These are phyloP conservation scores for Carpatolechia fugitivella DNA, from an alignment of 2,888 invertebrate genomes.

Conservation along the genomic window DNA sequence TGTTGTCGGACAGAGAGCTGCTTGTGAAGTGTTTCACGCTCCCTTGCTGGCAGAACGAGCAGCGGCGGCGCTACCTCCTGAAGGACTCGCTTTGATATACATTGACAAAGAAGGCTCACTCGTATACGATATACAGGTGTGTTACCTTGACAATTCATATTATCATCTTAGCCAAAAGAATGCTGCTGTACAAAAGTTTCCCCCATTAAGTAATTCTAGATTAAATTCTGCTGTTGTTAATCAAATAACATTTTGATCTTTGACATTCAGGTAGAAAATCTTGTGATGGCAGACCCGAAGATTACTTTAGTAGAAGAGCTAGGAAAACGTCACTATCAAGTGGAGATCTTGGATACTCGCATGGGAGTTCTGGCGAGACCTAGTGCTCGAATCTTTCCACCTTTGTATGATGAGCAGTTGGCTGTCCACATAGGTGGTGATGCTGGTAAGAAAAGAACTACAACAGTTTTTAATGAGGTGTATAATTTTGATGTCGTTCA, in stretches of 20 bases:
- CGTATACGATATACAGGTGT: slow-evolving; percentile 85
- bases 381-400: slow-evolving; percentile 89
- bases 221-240: no score
- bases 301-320: slow-evolving; percentile 86
- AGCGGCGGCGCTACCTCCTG: slow-evolving; percentile 69
- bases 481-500: not conserved
- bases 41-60: slow-evolving; percentile 78
- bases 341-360: slow-evolving; percentile 84
- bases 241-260: no score
- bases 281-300: slow-evolving; percentile 80
- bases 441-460: slow-evolving; percentile 40
- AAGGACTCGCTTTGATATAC: slow-evolving; percentile 88
- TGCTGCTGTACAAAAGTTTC: no score
- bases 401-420: slow-evolving; percentile 89
- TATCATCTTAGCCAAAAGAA: no score
- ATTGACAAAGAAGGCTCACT: slow-evolving; percentile 88
- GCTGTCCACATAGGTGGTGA: slow-evolving; percentile 84
- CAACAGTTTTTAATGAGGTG: not conserved
- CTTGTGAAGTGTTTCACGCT: slow-evolving; percentile 90
- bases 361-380: slow-evolving; percentile 88
- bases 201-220: no score
- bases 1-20: slow-evolving; percentile 84
- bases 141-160: no score
- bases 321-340: slow-evolving; percentile 84
- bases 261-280: slow-evolving; percentile 78